Base-by-base conservation (phyloP, 2,888 invertebrate species). In the Orthosia gracilis region DNA sequence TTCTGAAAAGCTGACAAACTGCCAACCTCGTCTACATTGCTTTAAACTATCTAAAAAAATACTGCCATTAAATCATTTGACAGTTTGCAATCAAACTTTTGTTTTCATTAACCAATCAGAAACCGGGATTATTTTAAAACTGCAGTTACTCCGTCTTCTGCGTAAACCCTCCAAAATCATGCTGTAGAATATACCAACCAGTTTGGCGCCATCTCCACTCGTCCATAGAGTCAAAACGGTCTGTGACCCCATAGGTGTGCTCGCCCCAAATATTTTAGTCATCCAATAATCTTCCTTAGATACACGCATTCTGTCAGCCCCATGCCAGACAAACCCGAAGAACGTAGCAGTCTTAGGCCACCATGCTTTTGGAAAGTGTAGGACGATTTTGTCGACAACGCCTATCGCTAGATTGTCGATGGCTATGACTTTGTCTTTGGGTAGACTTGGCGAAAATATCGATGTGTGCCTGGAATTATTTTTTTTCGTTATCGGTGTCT, bases 381-480 rank as follows among this genome's bases (percentile, higher is more conserved):
- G 85, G 65, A 97, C 97, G 40, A 98, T 97, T 93, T 98, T 98
- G 76, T 97, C 97, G 0, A 97, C 97, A 0, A 97, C 97, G 0
- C 98, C 98, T 83, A 97, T 97, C 0, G 97, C 96, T 61, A 98
- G 90, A 23, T 93, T 93, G 90, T 97, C 87, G 45, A 98, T 97
- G 0, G 96, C 95, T 49, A 91, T 91, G 0, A 93, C 85, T 92
- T 98, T 98, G 3, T 87, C 84, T 26, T 89, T 80, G 0, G 97
- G 97, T 54, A 98, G 90, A 21, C 73, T 86, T 0, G 98, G 98
- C 7, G 91, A 86, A 87, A 98, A 98, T 45, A 97, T 78, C 0
- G 92, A 91, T 31, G 91, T 80, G 73, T 97, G 97, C 88, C 98
- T 98, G 91, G 49, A 85, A 69, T 61, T 13, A n/a, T 69, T 13